phyloP scores from a whole-genome alignment of 2,797 vertebrate genomes.

The Otolemur crassicaudatus region DNA sequence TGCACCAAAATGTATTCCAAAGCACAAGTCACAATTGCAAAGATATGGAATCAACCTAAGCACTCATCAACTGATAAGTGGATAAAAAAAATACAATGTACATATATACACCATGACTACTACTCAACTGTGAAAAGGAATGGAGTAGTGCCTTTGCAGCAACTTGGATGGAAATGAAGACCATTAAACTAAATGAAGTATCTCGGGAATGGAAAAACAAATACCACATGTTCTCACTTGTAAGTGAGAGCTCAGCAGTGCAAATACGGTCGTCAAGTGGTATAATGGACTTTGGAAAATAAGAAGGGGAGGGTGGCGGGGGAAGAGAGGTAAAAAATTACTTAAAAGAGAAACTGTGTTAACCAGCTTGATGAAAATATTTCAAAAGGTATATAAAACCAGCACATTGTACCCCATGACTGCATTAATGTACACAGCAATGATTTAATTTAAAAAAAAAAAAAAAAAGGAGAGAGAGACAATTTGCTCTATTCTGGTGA shows the following conservation, averaged over 20 bases:
- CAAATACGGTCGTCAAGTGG: neutral
- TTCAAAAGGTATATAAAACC: no score
- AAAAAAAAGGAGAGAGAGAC: neutral
- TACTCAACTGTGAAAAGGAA: neutral
- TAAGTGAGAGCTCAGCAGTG: neutral
- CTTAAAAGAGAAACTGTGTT: neutral
- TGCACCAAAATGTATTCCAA: neutral
- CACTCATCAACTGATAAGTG: no score
- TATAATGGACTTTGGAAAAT: neutral
- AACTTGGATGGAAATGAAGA: neutral
- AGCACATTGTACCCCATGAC: no score
- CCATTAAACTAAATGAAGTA: neutral
- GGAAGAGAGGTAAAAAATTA: neutral
- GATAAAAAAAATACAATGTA: no score
- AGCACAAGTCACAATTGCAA: neutral
- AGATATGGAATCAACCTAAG: neutral
- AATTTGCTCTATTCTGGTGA: neutral
- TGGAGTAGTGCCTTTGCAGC: neutral
- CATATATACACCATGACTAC: no score
- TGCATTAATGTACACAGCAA: no score
- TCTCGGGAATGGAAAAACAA: neutral
- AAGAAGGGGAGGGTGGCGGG: neutral
- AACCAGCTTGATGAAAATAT: no score
- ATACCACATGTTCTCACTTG: neutral
- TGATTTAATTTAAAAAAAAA: no score